These are phyloP conservation scores for Phyllotis vaccarum DNA, from an alignment of 2,797 vertebrate genomes.

Conservation along the genomic window DNA sequence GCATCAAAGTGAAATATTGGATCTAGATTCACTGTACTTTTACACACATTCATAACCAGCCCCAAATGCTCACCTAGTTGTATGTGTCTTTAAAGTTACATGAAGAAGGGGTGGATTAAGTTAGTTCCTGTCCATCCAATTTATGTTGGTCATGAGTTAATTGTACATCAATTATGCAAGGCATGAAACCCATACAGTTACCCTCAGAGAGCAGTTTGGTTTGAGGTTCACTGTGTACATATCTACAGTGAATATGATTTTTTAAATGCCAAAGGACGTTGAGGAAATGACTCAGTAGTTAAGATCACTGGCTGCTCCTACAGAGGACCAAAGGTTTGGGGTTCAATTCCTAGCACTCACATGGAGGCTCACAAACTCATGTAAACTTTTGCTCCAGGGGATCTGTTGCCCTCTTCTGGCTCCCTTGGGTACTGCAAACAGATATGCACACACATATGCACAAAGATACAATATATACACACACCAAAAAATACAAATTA, in stretches of 20 bases:
- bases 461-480: no score
- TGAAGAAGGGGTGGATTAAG: conserved; percentile 67
- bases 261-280: conserved; percentile 82
- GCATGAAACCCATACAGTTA: conserved; percentile 72
- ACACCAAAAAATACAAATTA: not conserved
- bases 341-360: not conserved
- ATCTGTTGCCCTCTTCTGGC: not conserved
- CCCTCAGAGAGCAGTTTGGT: conserved; percentile 73
- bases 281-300: not conserved
- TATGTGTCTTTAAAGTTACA: conserved; percentile 17
- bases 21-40: no score
- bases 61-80: not conserved
- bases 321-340: not conserved
- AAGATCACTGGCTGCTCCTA: not conserved
- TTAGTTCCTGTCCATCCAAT: conserved; percentile 77
- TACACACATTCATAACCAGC: rapidly evolving
- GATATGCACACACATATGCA: not conserved
- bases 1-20: no score
- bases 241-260: conserved; percentile 50
- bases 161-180: conserved; percentile 75
- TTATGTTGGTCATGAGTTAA: conserved; percentile 79
- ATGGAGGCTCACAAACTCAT: not conserved
- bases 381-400: not conserved
- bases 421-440: not conserved
- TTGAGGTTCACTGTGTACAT: conserved; percentile 63